Percentiles rank a stretch among this genome's conserved stretches.
phyloP scores from a whole-genome alignment of 1,140 invertebrate genomes.

The Drosophila oshimai region DNA sequence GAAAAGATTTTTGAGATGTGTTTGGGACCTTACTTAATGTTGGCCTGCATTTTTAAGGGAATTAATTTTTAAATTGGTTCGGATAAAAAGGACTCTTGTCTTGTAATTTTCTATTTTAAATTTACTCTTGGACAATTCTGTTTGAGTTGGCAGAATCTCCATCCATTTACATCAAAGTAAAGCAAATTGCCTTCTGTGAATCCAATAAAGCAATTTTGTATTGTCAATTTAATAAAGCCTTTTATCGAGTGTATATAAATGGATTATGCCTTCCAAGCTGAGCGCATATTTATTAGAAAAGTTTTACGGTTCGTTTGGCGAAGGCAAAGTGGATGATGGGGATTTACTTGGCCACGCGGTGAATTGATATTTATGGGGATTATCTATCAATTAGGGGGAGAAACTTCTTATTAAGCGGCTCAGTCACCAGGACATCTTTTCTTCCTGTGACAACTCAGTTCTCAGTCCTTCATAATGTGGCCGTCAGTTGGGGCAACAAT shows the following conservation, averaged over 20 bases:
- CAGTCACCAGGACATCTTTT: slow-evolving; percentile 2
- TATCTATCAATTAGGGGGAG: slow-evolving; percentile 53
- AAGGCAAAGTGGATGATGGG: not conserved
- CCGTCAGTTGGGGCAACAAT: slow-evolving; percentile 41
- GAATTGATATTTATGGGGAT: slow-evolving; percentile 48
- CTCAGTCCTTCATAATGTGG: slow-evolving; percentile 9
- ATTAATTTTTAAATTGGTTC: slow-evolving; percentile 29
- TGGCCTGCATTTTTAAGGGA: slow-evolving; percentile 5
- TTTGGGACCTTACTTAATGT: not conserved
- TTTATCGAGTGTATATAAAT: slow-evolving; percentile 63
- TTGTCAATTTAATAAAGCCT: slow-evolving; percentile 72
- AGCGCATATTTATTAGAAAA: slow-evolving; percentile 64
- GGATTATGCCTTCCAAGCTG: slow-evolving; percentile 44
- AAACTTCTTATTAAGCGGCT: slow-evolving; percentile 19
- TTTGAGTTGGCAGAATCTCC: slow-evolving; percentile 20
- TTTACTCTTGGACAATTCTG: slow-evolving; percentile 17
- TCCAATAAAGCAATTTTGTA: slow-evolving; percentile 64
- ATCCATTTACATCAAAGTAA: slow-evolving; percentile 42
- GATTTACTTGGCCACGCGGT: not conserved
- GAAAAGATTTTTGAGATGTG: not conserved
- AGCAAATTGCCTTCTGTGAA: slow-evolving; percentile 26
- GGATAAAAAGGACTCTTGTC: not conserved
- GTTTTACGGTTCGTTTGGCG: slow-evolving; percentile 24
- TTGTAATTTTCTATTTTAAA: not conserved
- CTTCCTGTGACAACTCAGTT: not conserved